phyloP scores from a whole-genome alignment of 2,797 vertebrate genomes.

The Acipenser ruthenus region DNA sequence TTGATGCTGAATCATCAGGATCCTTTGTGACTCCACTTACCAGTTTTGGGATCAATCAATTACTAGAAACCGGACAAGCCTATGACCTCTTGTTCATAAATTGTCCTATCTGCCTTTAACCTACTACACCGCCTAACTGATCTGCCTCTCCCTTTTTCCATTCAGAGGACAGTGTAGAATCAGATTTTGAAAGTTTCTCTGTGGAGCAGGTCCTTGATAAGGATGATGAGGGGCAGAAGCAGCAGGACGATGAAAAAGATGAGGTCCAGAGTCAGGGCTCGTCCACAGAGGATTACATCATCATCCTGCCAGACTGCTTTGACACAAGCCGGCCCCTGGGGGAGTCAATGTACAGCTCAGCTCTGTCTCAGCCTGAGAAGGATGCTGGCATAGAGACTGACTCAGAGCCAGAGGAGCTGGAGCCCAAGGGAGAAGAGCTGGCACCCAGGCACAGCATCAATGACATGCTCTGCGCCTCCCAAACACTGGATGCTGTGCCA shows the following conservation, averaged over 20 bases:
- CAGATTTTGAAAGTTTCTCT: slow-evolving; percentile 35
- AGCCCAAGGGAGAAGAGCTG: slow-evolving; percentile 22
- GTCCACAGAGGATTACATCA: slow-evolving; percentile 85
- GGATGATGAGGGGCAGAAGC: slow-evolving; percentile 28
- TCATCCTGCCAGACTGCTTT: slow-evolving; percentile 92
- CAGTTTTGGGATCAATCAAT: too few species aligned
- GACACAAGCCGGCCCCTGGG: slow-evolving; percentile 88
- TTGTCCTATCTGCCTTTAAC: too few species aligned
- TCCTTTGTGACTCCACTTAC: too few species aligned
- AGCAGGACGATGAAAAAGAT: slow-evolving; percentile 42
- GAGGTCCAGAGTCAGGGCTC: slow-evolving; percentile 88
- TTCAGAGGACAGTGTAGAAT: slow-evolving; percentile 31
- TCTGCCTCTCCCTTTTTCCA: neutral
- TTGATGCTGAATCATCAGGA: too few species aligned
- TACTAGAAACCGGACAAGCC: too few species aligned
- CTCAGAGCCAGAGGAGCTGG: slow-evolving; percentile 23
- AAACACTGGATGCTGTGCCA: slow-evolving; percentile 59
- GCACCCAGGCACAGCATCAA: slow-evolving; percentile 44
- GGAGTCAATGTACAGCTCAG: slow-evolving; percentile 88
- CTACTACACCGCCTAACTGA: too few species aligned
- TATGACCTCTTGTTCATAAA: too few species aligned
- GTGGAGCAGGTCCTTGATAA: slow-evolving; percentile 24
- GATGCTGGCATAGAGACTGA: slow-evolving; percentile 33
- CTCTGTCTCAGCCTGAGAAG: slow-evolving; percentile 73
- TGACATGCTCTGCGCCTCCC: slow-evolving; percentile 62